Evolutionary conservation across 2,888 invertebrate species (phyloP).

Genomic region (Axea sp.): DNA sequence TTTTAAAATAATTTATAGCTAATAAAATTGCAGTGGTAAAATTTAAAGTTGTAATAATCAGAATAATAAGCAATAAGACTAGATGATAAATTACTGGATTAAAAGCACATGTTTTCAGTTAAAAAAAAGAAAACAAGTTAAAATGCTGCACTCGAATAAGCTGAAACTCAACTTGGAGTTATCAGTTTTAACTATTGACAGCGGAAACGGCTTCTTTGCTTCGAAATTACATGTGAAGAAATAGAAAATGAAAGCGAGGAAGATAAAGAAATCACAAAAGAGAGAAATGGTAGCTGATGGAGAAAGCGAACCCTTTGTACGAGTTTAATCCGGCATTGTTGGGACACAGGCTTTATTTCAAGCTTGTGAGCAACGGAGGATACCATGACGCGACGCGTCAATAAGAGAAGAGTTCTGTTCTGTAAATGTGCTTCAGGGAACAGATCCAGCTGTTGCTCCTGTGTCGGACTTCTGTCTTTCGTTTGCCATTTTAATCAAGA

Average conservation of each 20-base stretch:
- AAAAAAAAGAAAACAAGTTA: too few species aligned
- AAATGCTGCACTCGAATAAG: too few species aligned
- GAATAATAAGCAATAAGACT: neutral
- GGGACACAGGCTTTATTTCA: slow-evolving; percentile 76
- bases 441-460: slow-evolving; percentile 79
- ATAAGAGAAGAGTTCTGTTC: slow-evolving; percentile 78
- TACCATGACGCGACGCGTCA: slow-evolving; percentile 63
- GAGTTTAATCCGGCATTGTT: slow-evolving; percentile 71
- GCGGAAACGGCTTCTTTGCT: too few species aligned
- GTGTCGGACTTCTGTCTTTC: slow-evolving; percentile 70
- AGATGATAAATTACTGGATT: too few species aligned
- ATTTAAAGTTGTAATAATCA: neutral
- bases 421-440: slow-evolving; percentile 79
- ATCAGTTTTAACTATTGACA: too few species aligned
- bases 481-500: slow-evolving; percentile 79
- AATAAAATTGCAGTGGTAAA: slow-evolving; percentile 19
- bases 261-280: slow-evolving; percentile 8
- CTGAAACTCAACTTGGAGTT: too few species aligned
- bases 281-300: slow-evolving; percentile 23
- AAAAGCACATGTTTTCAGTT: too few species aligned
- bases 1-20: slow-evolving; percentile 50
- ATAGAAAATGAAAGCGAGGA: slow-evolving; percentile 35
- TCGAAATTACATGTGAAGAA: too few species aligned
- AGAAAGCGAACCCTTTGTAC: slow-evolving; percentile 72
- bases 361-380: slow-evolving; percentile 64